Conservation (phyloP, 2,113 vertebrate genomes). For the Parus major region DNA sequence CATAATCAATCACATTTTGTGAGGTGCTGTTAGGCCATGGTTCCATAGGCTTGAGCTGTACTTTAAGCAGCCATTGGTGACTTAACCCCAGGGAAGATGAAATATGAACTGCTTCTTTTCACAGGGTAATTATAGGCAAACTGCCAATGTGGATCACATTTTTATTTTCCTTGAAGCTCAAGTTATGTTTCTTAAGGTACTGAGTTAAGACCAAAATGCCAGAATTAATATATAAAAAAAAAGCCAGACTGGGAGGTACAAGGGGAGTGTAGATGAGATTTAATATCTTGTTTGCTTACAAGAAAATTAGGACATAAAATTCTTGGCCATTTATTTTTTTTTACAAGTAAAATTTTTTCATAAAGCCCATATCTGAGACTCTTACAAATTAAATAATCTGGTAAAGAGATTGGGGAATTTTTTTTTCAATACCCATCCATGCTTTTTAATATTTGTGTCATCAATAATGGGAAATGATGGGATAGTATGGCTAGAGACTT, state of each 20-base stretch:
- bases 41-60: background rate
- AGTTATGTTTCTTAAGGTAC: background rate
- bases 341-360: background rate
- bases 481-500: background rate
- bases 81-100: background rate
- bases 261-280: background rate
- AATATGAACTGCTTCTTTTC: background rate
- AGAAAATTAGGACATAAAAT: background rate
- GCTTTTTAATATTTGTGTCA: background rate
- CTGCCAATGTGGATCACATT: background rate
- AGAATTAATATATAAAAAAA: background rate
- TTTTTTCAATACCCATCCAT: background rate
- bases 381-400: background rate
- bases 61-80: background rate
- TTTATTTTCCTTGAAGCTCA: background rate
- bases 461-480: background rate
- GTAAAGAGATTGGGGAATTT: background rate
- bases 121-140: background rate
- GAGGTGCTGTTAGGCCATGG: rapidly evolving
- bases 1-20: background rate
- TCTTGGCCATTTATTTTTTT: background rate
- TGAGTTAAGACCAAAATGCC: background rate
- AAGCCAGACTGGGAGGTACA: background rate
- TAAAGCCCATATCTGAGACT: background rate
- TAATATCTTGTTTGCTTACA: background rate